Conservation (phyloP, 2,797 vertebrate species). For the Podarcis siculus region DNA sequence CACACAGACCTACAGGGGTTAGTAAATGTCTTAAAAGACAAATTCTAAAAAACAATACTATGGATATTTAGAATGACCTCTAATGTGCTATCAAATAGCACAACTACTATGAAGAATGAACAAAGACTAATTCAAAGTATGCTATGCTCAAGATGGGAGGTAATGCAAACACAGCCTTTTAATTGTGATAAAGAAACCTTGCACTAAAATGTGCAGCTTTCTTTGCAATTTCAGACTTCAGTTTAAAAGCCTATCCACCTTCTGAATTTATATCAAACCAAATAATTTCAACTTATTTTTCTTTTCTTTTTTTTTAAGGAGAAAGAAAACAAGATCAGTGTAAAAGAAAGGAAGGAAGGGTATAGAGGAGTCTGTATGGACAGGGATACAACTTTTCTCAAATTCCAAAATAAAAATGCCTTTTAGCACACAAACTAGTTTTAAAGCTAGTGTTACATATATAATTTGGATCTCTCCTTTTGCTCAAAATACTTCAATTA, state of each 20-base stretch:
- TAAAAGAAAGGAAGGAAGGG: no score
- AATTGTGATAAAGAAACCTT: neutral
- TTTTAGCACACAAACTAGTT: neutral
- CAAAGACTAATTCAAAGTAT: neutral
- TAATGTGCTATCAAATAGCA: neutral
- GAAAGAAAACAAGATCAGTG: no score
- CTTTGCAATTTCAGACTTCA: neutral
- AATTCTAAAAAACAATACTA: neutral
- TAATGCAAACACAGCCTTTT: neutral
- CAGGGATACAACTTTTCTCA: neutral
- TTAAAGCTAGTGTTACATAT: neutral
- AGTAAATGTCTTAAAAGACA: neutral
- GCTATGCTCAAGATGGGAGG: neutral
- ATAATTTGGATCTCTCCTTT: neutral
- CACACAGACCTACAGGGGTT: neutral
- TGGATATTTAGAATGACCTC: constrained; percentile 2
- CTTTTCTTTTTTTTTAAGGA: neutral
- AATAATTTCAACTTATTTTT: neutral
- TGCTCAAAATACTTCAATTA: neutral
- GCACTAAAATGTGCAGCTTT: neutral
- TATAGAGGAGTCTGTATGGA: neutral
- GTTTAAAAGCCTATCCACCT: neutral
- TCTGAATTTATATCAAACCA: neutral
- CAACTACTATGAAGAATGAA: neutral
- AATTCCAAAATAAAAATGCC: neutral